Evolutionary conservation across 2,888 invertebrate species (phyloP), one percentile per base, ranked within the genome.

Genomic region (Alsophila aescularia): DNA sequence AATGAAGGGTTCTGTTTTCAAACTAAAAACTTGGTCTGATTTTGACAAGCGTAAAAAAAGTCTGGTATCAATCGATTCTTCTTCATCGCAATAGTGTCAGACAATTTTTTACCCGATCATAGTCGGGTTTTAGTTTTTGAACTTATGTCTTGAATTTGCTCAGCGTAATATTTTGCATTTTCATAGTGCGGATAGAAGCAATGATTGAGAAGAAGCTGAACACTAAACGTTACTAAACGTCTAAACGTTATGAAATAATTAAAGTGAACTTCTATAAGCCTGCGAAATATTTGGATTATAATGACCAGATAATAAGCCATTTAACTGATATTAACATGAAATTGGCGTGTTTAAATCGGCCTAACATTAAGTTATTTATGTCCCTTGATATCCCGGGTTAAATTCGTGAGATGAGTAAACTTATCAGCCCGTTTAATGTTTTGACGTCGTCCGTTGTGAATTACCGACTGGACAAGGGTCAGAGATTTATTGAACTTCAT

Each of bases 391-490:
- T 29, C 50, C 57, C 32, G 35, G 50, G 42, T 45, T 53, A 49
- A 41, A 41, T 60, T 53, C 34, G 50, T 37, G 52, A 60, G 64
- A 66, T 66, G 58, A 62, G 59, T 59, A 61, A 62, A 64, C 66
- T 66, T 60, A 66, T 64, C 62, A 63, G 60, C 59, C 66, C 66
- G 61, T 59, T 67, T 68, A 62, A 63, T 64, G 64, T 63, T 60
- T 65, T 64, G 70, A 68, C 62, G 60, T 63, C 69, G 67, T 66
- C 67, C 64, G 66, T 67, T 66, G 72, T 68, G 67, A 62, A 72
- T 72, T 87, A 83, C 77, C 77, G 76, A 75, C 72, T 67, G 67
- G 85, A 87, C 85, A 78, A 86, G 88, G 89, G 88, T 88, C 70
- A 67, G 74, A 83, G 83, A 88, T 87, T 88, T 87, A 85, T 82